phyloP scores from a whole-genome alignment of 2,113 vertebrate species.

The Calonectris borealis region DNA sequence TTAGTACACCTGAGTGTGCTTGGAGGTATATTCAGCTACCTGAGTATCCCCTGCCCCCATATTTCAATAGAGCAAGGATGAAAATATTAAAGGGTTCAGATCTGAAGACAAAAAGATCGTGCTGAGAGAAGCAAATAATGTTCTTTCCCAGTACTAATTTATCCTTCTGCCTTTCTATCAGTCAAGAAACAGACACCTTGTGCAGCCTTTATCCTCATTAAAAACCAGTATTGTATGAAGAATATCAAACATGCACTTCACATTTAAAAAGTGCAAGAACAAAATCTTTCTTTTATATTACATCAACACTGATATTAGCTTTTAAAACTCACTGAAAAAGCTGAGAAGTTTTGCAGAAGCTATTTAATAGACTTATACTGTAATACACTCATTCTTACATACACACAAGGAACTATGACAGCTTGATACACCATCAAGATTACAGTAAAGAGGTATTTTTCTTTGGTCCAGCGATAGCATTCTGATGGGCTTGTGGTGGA shows the following conservation, averaged over 20 bases:
- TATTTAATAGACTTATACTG: background rate
- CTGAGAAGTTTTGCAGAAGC: background rate
- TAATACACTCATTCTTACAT: background rate
- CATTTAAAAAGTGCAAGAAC: background rate
- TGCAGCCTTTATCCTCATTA: conserved; percentile 32
- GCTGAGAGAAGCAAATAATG: background rate
- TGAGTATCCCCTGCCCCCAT: background rate
- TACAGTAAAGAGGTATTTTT: background rate
- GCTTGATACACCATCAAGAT: background rate
- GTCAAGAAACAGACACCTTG: conserved; percentile 1
- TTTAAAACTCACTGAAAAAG: background rate
- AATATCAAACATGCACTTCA: background rate
- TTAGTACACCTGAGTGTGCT: background rate
- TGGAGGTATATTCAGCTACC: background rate
- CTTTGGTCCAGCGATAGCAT: background rate
- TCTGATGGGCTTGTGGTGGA: background rate
- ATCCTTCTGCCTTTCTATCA: background rate
- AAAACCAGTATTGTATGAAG: conserved; percentile 9
- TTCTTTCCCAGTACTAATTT: conserved; percentile 26
- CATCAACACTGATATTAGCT: background rate
- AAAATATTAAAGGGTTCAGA: background rate
- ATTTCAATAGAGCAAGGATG: conserved; percentile 2
- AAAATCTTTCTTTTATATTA: conserved; percentile 16
- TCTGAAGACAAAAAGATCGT: background rate
- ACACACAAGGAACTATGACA: background rate